Evolutionary conservation across 2,888 invertebrate genomes (phyloP).

Genomic region (Adineta ricciae): DNA sequence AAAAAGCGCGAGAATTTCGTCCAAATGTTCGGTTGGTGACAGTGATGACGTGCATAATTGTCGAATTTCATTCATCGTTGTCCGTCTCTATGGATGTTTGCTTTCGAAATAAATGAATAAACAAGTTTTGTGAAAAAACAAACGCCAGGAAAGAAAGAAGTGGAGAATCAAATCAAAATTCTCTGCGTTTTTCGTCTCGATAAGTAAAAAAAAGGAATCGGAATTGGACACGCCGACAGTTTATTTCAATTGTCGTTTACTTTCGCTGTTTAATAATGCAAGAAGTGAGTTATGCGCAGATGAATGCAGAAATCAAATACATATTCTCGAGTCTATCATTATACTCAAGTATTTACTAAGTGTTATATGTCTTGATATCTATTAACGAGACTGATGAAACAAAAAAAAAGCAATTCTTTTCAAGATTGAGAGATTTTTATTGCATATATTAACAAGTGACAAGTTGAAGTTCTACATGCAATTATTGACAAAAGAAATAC

Average conservation of each 20-base stretch:
- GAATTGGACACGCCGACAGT: neutral
- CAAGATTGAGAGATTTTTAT: neutral
- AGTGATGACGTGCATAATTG: neutral
- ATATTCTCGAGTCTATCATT: neutral
- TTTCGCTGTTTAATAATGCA: neutral
- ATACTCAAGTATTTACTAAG: neutral
- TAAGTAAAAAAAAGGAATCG: neutral
- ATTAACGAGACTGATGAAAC: neutral
- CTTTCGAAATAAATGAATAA: neutral
- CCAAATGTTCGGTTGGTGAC: neutral
- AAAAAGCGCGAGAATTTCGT: neutral
- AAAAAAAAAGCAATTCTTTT: neutral
- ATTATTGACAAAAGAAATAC: no score
- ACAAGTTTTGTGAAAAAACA: no score
- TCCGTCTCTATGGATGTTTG: neutral
- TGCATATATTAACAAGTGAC: neutral
- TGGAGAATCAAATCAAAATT: no score
- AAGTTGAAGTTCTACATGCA: no score
- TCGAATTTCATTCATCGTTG: slow-evolving; percentile 1
- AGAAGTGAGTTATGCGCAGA: neutral
- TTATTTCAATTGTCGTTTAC: neutral
- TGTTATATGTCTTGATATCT: neutral
- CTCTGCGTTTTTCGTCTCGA: neutral
- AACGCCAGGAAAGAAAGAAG: no score
- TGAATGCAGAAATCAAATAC: neutral